These are phyloP conservation scores for Platorchestia sp. DNA, from an alignment of 1,140 invertebrate species.

Conservation along the genomic window DNA sequence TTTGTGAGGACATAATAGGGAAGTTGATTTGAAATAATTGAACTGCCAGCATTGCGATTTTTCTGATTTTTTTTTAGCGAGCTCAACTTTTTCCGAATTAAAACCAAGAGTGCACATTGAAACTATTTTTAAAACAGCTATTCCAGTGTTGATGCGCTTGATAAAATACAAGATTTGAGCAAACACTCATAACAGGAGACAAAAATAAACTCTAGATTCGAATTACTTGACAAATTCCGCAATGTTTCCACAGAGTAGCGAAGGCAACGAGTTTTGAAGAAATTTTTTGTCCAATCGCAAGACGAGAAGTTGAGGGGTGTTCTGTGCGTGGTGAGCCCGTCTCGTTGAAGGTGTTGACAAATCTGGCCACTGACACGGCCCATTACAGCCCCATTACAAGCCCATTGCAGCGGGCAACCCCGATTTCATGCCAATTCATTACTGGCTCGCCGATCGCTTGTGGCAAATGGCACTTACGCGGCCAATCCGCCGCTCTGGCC, in stretches of 20 bases:
- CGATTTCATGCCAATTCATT: slow-evolving; percentile 50
- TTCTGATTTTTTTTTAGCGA: too few relatives aligned
- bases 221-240: background rate
- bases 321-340: background rate
- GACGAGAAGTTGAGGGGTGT: background rate
- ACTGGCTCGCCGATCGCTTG: slow-evolving; percentile 13
- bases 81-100: too few relatives aligned
- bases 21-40: too few relatives aligned
- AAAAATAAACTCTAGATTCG: background rate
- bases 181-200: too few relatives aligned
- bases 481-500: background rate
- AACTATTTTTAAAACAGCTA: too few relatives aligned
- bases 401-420: background rate
- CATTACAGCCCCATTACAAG: slow-evolving; percentile 24
- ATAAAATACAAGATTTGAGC: too few relatives aligned
- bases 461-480: background rate
- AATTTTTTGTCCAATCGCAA: background rate
- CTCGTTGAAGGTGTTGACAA: background rate
- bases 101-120: too few relatives aligned
- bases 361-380: slow-evolving; percentile 26
- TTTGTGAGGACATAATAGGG: too few relatives aligned
- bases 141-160: too few relatives aligned
- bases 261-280: background rate
- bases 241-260: background rate
- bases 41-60: too few relatives aligned